Percentiles rank a stretch among this genome's conserved stretches.
Conservation (phyloP, 2,888 invertebrate species). For the Adelphocoris suturalis region DNA sequence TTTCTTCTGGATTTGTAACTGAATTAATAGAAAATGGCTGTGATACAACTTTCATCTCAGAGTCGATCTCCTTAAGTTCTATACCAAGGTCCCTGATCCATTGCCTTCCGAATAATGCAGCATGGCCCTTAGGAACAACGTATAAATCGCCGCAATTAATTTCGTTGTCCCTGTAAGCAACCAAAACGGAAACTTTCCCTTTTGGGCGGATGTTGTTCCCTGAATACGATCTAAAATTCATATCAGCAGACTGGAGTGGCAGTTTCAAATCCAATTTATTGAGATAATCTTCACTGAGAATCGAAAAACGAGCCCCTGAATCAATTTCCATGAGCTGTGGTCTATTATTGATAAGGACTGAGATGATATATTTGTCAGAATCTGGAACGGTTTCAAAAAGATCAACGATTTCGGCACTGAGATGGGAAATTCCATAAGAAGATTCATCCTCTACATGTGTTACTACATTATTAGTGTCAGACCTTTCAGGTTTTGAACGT, state of each 20-base stretch:
- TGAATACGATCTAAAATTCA: background rate
- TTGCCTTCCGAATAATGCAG: constrained; percentile 51
- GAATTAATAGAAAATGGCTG: background rate
- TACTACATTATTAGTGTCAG: background rate
- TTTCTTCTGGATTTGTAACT: constrained; percentile 5
- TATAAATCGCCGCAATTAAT: constrained; percentile 48
- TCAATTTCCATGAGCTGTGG: constrained; percentile 55
- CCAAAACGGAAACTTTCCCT: constrained; percentile 44
- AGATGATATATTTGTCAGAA: constrained; percentile 63
- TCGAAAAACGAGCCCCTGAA: constrained; percentile 43
- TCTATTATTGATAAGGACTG: constrained; percentile 61
- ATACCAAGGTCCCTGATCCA: constrained; percentile 57
- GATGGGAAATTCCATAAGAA: constrained; percentile 1
- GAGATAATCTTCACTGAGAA: constrained; percentile 38
- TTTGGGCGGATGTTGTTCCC: background rate
- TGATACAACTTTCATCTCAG: background rate
- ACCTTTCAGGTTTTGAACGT: background rate
- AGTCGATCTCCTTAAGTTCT: constrained; percentile 40
- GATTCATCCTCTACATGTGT: background rate
- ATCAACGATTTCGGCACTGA: background rate
- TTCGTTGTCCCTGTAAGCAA: constrained; percentile 41
- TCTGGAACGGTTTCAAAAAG: background rate
- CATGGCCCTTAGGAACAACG: constrained; percentile 68
- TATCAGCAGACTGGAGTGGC: constrained; percentile 1
- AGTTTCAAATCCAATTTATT: constrained; percentile 32